phyloP scores from a whole-genome alignment of 2,888 invertebrate species.

The Caenorhabditis uteleia region DNA sequence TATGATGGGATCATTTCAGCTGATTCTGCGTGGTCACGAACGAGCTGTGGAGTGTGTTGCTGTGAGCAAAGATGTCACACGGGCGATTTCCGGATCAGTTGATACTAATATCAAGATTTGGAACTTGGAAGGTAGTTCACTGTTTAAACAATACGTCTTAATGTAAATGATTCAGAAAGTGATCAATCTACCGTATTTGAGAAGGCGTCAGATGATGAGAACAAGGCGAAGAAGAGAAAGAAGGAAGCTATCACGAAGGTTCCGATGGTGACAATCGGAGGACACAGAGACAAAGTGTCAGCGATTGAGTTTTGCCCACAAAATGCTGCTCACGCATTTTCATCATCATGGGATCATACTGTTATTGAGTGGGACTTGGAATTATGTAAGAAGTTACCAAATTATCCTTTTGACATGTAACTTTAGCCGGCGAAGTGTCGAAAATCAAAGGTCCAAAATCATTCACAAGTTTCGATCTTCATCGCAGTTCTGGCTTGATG shows the following conservation, averaged over 20 bases:
- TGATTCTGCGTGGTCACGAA: conserved; percentile 84
- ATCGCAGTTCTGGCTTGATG: conserved; percentile 78
- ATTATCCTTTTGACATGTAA: conserved; percentile 5
- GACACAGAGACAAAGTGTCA: conserved; percentile 86
- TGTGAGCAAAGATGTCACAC: conserved; percentile 77
- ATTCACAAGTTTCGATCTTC: conserved; percentile 85
- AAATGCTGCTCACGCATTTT: conserved; percentile 77
- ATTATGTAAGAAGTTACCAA: conserved; percentile 46
- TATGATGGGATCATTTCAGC: conserved; percentile 13
- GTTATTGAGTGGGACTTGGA: conserved; percentile 88
- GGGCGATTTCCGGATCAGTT: conserved; percentile 72
- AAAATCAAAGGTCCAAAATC: conserved; percentile 72
- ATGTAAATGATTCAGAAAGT: conserved; percentile 20
- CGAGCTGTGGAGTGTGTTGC: conserved; percentile 87
- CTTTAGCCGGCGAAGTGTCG: conserved; percentile 50
- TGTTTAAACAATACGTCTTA: neutral
- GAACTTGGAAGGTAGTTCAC: conserved; percentile 63
- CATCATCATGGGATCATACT: conserved; percentile 94
- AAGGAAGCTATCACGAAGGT: conserved; percentile 53
- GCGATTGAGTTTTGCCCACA: conserved; percentile 84
- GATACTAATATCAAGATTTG: conserved; percentile 73
- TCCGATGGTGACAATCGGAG: conserved; percentile 85
- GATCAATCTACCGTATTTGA: conserved; percentile 40
- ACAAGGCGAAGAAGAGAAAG: conserved; percentile 40
- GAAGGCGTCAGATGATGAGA: conserved; percentile 39